Evolutionary conservation across 2,888 invertebrate species (phyloP).

Genomic region (Sinelater perroti): DNA sequence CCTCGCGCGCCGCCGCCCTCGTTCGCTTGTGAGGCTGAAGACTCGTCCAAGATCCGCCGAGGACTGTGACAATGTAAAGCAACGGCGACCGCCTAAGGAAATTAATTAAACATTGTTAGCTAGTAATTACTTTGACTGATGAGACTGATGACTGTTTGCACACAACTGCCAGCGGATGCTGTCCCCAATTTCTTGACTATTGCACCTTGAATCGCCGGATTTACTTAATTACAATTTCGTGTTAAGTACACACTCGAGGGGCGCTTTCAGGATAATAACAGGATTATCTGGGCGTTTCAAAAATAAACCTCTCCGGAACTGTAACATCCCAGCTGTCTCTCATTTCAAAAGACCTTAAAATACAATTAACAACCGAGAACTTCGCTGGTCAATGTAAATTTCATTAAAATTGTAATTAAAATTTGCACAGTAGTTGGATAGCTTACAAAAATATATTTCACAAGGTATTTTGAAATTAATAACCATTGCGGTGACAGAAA

Average conservation of each 20-base stretch:
- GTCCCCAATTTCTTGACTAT: constrained; percentile 30
- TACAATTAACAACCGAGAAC: too few species aligned
- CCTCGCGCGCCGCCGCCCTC: not conserved
- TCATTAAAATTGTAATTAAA: too few species aligned
- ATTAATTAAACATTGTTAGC: constrained; percentile 50
- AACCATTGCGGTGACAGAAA: too few species aligned
- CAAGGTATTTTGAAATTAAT: too few species aligned
- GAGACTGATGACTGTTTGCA: constrained; percentile 43
- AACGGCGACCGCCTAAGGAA: constrained; percentile 38
- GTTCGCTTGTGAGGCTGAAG: constrained; percentile 11
- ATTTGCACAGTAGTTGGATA: too few species aligned
- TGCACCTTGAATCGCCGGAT: constrained; percentile 33
- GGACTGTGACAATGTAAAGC: constrained; percentile 32
- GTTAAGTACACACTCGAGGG: constrained; percentile 17
- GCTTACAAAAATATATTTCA: too few species aligned
- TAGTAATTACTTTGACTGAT: constrained; percentile 49
- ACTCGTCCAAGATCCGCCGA: constrained; percentile 18
- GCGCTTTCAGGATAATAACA: constrained; percentile 9
- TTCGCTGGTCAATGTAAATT: too few species aligned
- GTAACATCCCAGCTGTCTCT: too few species aligned
- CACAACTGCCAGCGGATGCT: constrained; percentile 30
- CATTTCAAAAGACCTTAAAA: too few species aligned
- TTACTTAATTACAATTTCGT: constrained; percentile 35
- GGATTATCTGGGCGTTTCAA: not conserved
- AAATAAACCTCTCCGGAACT: too few species aligned